Conservation (phyloP, 2,888 invertebrate genomes). For the Acleris sparsana region DNA sequence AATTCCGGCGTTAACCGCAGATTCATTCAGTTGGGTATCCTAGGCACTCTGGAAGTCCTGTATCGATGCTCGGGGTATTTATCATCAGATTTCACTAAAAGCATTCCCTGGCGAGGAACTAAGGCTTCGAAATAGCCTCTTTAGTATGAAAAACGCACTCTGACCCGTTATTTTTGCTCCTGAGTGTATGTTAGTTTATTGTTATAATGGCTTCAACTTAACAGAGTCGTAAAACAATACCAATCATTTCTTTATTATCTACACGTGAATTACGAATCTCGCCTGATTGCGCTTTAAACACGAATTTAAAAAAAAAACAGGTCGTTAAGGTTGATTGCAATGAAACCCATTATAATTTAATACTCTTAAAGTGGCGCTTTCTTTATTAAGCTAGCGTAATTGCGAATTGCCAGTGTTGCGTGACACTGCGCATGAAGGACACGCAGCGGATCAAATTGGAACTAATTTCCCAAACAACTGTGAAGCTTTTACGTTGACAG, state of each 20-base stretch:
- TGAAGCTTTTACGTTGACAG: no score
- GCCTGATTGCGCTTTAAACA: neutral
- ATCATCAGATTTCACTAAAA: no score
- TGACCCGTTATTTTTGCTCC: no score
- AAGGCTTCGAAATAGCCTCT: no score
- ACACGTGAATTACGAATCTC: constrained; percentile 2
- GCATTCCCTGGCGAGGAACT: no score
- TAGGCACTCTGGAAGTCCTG: no score
- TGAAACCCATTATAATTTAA: neutral
- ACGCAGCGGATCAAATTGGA: neutral
- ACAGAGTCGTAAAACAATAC: constrained; percentile 5
- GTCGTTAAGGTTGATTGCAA: constrained; percentile 4
- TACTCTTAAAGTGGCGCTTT: constrained; percentile 4
- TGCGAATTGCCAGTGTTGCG: neutral
- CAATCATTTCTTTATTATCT: constrained; percentile 3
- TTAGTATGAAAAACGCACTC: no score
- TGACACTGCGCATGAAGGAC: neutral
- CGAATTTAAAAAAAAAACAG: constrained; percentile 1
- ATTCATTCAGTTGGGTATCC: no score
- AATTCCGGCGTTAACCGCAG: no score
- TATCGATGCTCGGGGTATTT: no score
- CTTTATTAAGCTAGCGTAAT: constrained; percentile 3
- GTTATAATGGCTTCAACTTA: neutral
- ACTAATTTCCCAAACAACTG: no score
- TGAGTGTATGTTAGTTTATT: neutral